Base-by-base conservation (phyloP, 2,888 invertebrate genomes). In the Acrocera orbiculus region DNA sequence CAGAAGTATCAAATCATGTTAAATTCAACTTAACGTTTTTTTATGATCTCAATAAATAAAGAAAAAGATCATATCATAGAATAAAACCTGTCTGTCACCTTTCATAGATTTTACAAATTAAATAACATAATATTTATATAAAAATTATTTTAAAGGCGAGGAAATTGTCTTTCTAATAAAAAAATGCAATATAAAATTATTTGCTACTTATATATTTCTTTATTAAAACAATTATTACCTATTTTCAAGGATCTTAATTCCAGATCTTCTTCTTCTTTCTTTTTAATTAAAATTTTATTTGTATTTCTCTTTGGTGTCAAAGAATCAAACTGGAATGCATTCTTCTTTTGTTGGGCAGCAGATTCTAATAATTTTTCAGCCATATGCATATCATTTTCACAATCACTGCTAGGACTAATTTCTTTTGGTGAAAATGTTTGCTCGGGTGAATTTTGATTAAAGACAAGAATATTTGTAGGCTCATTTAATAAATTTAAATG, bases 251-350 rank as follows among this genome's bases (percentile, higher is more conserved):
- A 40, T 39, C 40, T 41, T 23, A 42, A 26, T 38, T 46, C 43
- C 28, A 41, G 37, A 38, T 44, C 43, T 32, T 44, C 42, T 34
- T 41, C 42, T 35, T 33, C 35, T 34, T 29, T 40, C 26, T 40
- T 40, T 28, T 26, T 17, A 5, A n/a, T 5, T 14, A 4, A 32
- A 23, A 11, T 11, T 24, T 39, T 30, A 27, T 24, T 41, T n/a
- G 37, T 36, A 25, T 42, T 44, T 44, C 53, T 49, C 44, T 56
- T 57, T 43, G 58, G 57, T 48, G 59, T 58, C n/a, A 59, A 47
- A 39, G 60, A 57, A 48, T 59, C 59, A 39, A 59, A 59, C 46
- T 60, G 58, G 41, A 59, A 59, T 40, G 52, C 58, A 48, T 52
- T 58, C 42, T 55, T 55, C 37, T 56, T 55, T 38, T 56, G 57